Evolutionary conservation across 2,888 invertebrate genomes (phyloP).

Genomic region (Protodeltote pygarga): DNA sequence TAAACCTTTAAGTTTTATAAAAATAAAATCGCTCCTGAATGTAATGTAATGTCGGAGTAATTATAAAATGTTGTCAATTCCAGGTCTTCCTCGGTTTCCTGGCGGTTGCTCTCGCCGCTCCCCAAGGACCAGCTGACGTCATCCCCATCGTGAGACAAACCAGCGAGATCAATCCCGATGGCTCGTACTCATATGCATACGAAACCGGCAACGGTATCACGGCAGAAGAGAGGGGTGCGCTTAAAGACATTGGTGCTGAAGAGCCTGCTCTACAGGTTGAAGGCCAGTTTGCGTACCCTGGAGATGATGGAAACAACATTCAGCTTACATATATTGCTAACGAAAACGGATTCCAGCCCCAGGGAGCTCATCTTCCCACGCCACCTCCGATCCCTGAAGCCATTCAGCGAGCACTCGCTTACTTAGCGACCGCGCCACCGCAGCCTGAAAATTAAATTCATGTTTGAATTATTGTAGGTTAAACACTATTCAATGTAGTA

Average conservation of each 20-base stretch:
- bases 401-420: conserved; percentile 89
- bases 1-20: background rate
- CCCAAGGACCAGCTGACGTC: conserved; percentile 70
- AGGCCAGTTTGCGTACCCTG: conserved; percentile 88
- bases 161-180: conserved; percentile 86
- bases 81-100: conserved; percentile 76
- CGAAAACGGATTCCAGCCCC: conserved; percentile 90
- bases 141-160: conserved; percentile 85
- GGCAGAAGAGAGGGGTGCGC: conserved; percentile 84
- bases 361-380: conserved; percentile 88
- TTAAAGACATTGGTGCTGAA: conserved; percentile 86
- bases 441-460: conserved; percentile 63
- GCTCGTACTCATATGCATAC: conserved; percentile 86
- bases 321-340: conserved; percentile 89
- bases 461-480: conserved; percentile 42
- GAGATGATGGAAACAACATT: conserved; percentile 88
- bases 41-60: conserved; percentile 1
- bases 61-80: conserved; percentile 47
- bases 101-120: conserved; percentile 74
- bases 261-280: conserved; percentile 85
- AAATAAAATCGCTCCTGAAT: background rate
- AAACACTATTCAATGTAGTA: conserved; percentile 40
- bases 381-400: conserved; percentile 90
- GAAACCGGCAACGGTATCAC: conserved; percentile 89
- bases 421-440: conserved; percentile 89